Base-by-base conservation (phyloP, 2,888 invertebrate species). In the Chelonus formosanus region DNA sequence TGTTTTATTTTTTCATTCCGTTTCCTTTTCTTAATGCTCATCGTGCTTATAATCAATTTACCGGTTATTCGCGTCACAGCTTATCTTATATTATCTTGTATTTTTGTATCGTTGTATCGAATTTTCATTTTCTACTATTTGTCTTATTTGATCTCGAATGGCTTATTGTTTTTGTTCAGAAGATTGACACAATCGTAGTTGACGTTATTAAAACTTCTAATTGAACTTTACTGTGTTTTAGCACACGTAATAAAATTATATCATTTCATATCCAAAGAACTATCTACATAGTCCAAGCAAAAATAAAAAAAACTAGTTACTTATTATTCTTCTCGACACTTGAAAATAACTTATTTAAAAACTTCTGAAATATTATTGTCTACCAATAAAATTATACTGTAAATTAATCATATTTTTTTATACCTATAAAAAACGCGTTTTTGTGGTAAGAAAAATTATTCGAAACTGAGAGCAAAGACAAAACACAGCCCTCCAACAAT, bases 21-120 rank as follows among this genome's bases (percentile, higher is more conserved):
- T 61, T 43, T 53, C 55, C 61, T 55, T 60, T 53, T 43, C 58
- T 65, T 67, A 67, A 63, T 73, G 61, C 67, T 65, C 71, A 69
- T 70, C 70, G 71, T 70, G 58, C 61, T 67, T 34, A 69, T 75
- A 70, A 74, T 65, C 66, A 58, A 71, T 71, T 71, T 73, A 73
- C 70, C 73, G 73, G 71, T 66, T 67, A 71, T 52, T 68, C 68
- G 68, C 57, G 60, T 66, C 61, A 56, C 63, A 71, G 76, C 75
- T 77, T 76, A 81, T 82, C 82, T 84, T 81, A 78, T 81, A 83
- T 84, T 83, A 84, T 78, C 81, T 77, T 77, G 75, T 20, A 40
- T 79, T 81, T 80, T 77, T 77, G 75, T 79, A 74, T 75, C 78
- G 76, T 74, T 76, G 76, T 80, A 80, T 77, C 78, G 80, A 76